Conservation (phyloP, 2,797 vertebrate species). For the Squalus acanthias region DNA sequence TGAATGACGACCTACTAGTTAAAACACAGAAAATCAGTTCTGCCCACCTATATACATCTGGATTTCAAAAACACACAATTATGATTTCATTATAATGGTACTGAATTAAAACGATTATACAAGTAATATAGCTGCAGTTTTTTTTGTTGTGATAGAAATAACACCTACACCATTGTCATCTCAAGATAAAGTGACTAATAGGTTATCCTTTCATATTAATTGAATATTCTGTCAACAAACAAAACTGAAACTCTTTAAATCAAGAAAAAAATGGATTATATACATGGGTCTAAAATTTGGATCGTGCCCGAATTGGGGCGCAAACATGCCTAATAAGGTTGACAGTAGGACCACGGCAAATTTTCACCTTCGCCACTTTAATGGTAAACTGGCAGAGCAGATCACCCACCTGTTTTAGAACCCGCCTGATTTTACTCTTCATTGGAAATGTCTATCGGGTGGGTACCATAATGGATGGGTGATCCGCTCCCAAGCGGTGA, state of each 20-base stretch:
- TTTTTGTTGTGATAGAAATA: background rate
- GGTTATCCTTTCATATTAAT: background rate
- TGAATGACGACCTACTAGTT: background rate
- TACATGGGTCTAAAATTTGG: no score
- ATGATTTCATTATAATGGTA: background rate
- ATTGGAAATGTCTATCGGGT: background rate
- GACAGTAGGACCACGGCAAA: no score
- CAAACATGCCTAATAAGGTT: no score
- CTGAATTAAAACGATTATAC: background rate
- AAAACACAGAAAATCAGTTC: background rate
- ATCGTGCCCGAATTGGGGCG: no score
- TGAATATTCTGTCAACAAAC: background rate
- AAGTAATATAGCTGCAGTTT: background rate
- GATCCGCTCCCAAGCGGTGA: background rate
- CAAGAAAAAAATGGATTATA: no score
- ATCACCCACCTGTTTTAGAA: no score
- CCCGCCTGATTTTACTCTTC: no score
- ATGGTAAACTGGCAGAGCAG: no score
- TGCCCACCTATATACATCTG: background rate
- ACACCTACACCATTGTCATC: background rate
- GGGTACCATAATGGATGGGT: background rate
- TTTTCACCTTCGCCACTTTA: no score
- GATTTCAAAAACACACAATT: background rate
- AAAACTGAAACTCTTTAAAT: no score
- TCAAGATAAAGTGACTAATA: background rate